Evolutionary conservation across 2,888 invertebrate genomes (phyloP).

Genomic region (Orthosia cruda): DNA sequence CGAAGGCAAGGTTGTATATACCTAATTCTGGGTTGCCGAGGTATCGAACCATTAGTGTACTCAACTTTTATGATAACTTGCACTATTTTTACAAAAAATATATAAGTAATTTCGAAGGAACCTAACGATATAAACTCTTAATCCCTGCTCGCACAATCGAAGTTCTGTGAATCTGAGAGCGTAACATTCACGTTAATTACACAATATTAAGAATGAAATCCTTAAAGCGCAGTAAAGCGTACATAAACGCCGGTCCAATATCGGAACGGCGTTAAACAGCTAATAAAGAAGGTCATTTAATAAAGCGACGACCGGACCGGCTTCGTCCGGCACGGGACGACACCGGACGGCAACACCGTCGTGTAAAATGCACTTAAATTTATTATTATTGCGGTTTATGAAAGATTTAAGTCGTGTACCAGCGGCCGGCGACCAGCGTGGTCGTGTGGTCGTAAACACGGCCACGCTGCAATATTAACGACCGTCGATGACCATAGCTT

Average conservation of each 20-base stretch:
- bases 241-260: constrained; percentile 69
- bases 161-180: constrained; percentile 38
- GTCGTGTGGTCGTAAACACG: constrained; percentile 23
- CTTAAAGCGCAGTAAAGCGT: constrained; percentile 62
- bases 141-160: not conserved
- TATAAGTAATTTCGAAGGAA: not conserved
- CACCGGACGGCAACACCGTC: constrained; percentile 60
- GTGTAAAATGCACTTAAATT: constrained; percentile 66
- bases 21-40: not conserved
- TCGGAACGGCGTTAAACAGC: constrained; percentile 68
- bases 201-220: constrained; percentile 62
- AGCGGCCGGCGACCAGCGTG: not conserved
- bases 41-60: not conserved
- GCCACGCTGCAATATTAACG: constrained; percentile 41
- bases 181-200: constrained; percentile 59
- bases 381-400: constrained; percentile 71
- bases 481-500: constrained; percentile 24
- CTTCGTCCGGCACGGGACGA: constrained; percentile 60
- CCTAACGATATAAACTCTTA: not conserved
- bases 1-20: too few species aligned
- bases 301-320: constrained; percentile 62
- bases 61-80: not conserved
- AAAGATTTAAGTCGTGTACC: constrained; percentile 54
- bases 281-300: constrained; percentile 71
- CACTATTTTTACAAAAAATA: not conserved